Evolutionary conservation across 92 coral and sea anemone species (phyloP), one percentile per base, ranked within the genome.

Genomic region (Siderastrea radians): DNA sequence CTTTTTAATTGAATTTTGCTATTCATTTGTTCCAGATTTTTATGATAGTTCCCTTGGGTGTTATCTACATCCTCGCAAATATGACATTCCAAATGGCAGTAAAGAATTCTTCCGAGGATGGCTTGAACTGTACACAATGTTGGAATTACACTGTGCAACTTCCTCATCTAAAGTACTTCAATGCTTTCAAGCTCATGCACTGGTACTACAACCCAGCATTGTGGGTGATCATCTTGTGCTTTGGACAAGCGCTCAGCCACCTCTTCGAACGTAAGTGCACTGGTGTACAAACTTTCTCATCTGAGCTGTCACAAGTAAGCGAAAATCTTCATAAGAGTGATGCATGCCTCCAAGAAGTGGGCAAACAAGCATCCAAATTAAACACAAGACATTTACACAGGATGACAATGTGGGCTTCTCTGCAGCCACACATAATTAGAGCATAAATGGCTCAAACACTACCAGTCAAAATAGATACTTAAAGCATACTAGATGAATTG

Each of bases 161-260:
- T 67, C 11, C 71, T 72, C 61, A 52, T 12, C 58, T 95, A 17
- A 83, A 90, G 53, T 94, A 78, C 83, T 94, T 85, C 67, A 86
- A 87, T 55, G 73, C 83, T 6, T 92, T 94, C 57, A 1, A 85
- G 8, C 87, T 96, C 26, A 84, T 95, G 38, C 47, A 73, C 14
- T 94, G 94, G 98, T 96, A 93, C 86, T 89, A 80, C 74, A 92
- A 96, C 75, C 99, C 99, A 2, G 62, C 90, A 5, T 2, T 91
- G 0, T 96, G 96, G 98, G 95, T 90, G 8, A 4, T 79, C 8
- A 77, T 93, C 1, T 55, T 94, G 16, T 79, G 91, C 45, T 69
- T 91, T 53, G 3, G 71, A 9, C 99, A 96, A 85, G 93, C 99
- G 10, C 3, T 95, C 10, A 83, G 90, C 62, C 99, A 96, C 86